Conservation (phyloP, 1,140 invertebrate genomes). For the Telenomus remus region DNA sequence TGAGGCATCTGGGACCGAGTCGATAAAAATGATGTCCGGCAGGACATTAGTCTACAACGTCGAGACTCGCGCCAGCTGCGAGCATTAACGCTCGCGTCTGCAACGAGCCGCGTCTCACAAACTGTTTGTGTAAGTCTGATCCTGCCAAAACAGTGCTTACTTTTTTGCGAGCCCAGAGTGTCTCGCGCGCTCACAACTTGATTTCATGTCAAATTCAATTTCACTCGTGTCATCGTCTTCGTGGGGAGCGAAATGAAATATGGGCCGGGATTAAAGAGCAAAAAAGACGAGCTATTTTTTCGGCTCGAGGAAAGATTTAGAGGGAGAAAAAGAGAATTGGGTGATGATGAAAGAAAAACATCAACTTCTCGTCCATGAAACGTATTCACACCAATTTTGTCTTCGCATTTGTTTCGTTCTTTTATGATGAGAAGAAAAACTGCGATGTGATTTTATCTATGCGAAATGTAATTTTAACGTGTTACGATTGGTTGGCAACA, state of each 20-base stretch:
- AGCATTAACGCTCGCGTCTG: constrained; percentile 44
- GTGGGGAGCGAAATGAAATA: constrained; percentile 26
- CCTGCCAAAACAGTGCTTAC: not conserved
- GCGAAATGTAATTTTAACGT: too few relatives aligned
- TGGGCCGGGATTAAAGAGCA: constrained; percentile 28
- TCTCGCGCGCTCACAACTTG: constrained; percentile 16
- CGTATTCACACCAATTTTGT: too few relatives aligned
- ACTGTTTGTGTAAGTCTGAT: constrained; percentile 9
- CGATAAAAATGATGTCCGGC: constrained; percentile 60
- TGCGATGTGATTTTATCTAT: too few relatives aligned
- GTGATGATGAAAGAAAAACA: constrained; percentile 21
- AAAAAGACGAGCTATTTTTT: constrained; percentile 16
- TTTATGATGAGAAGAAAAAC: too few relatives aligned
- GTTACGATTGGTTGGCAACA: not conserved
- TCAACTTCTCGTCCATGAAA: too few relatives aligned
- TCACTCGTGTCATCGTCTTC: constrained; percentile 28
- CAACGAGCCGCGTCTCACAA: constrained; percentile 30
- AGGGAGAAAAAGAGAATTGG: constrained; percentile 27
- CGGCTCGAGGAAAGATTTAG: constrained; percentile 32
- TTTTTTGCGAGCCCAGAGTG: constrained; percentile 9
- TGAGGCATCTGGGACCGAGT: constrained; percentile 56
- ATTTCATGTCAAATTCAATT: constrained; percentile 34
- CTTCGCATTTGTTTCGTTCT: too few relatives aligned
- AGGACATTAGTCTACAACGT: constrained; percentile 41
- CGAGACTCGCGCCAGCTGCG: constrained; percentile 50